Evolutionary conservation across 2,888 invertebrate genomes (phyloP), one percentile per base, ranked within the genome.

Genomic region (Drosophila sordidula): DNA sequence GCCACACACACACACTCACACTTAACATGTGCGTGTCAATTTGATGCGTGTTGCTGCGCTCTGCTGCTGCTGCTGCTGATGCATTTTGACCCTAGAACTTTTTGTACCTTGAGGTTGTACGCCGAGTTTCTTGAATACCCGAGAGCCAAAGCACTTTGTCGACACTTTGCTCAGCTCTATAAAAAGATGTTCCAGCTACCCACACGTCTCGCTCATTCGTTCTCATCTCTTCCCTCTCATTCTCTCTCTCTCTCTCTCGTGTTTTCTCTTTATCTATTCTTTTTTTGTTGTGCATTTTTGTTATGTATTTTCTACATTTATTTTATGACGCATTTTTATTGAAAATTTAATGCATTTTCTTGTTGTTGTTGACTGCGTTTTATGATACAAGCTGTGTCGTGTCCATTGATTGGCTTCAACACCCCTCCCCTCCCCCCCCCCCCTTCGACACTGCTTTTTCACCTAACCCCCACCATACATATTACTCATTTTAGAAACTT

Each of bases 311-410:
- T 69, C 54, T 38, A 86, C 77, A 80, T 81, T 69, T 67, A 70
- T 85, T 85, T 83, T 85, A 87, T 83, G 82, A 70, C 66, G 71
- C 74, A 70, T 81, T 83, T 87, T 83, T 87, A 87, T 87, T 77
- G 78, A 84, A 66, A 72, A 77, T 70, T 82, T 83, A 85, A 87
- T 83, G 83, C 79, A 81, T 84, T 81, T 63, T 59, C 52, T 59
- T 62, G 42, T 36, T 26, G 14, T 38, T 22, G 29, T 16, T n/a
- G n/a, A 42, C 58, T 64, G 73, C 55, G 45, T 68, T 75, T 77
- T 72, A 76, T 58, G 62, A 44, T 32, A 26, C 63, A 52, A 58
- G 51, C 58, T 61, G 41, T 63, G 70, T 70, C 70, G 42, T 70
- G 42, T 75, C 59, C 51, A 70, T 73, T 73, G 64, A 70, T 75